These are phyloP conservation scores for Acrocera orbiculus DNA, from an alignment of 2,888 invertebrate genomes.

Conservation along the genomic window DNA sequence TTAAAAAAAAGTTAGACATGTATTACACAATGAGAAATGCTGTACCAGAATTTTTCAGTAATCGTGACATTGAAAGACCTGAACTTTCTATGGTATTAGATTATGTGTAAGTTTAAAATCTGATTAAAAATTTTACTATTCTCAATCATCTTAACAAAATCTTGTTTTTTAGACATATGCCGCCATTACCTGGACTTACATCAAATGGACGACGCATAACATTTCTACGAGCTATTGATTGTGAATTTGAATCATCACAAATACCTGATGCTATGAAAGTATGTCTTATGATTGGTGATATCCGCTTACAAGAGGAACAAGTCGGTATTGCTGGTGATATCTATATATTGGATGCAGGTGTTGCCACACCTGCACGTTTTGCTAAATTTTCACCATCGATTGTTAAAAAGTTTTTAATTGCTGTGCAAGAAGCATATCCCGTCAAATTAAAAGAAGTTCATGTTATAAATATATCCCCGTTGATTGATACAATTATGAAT, in stretches of 20 bases:
- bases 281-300: conserved; percentile 69
- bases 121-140: neutral
- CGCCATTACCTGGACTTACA: conserved; percentile 66
- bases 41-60: conserved; percentile 63
- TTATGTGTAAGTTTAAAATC: conserved; percentile 42
- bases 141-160: neutral
- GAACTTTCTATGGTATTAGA: conserved; percentile 53
- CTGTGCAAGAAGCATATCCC: conserved; percentile 76
- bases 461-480: conserved; percentile 64
- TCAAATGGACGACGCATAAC: conserved; percentile 62
- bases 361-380: conserved; percentile 63
- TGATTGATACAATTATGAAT: conserved; percentile 69
- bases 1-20: conserved; percentile 72
- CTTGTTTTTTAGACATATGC: conserved; percentile 43
- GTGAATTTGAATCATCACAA: conserved; percentile 50
- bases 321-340: conserved; percentile 73
- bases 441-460: conserved; percentile 77
- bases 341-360: conserved; percentile 61
- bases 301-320: conserved; percentile 56
- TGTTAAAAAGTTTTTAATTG: conserved; percentile 70
- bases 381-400: conserved; percentile 67
- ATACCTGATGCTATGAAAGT: conserved; percentile 65
- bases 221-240: conserved; percentile 52
- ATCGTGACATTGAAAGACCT: conserved; percentile 54
- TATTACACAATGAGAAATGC: conserved; percentile 73